Percentiles rank a stretch among this genome's conserved stretches.
Evolutionary conservation across 2,113 vertebrate genomes (phyloP).

Genomic region (Rhinoderma darwinii): DNA sequence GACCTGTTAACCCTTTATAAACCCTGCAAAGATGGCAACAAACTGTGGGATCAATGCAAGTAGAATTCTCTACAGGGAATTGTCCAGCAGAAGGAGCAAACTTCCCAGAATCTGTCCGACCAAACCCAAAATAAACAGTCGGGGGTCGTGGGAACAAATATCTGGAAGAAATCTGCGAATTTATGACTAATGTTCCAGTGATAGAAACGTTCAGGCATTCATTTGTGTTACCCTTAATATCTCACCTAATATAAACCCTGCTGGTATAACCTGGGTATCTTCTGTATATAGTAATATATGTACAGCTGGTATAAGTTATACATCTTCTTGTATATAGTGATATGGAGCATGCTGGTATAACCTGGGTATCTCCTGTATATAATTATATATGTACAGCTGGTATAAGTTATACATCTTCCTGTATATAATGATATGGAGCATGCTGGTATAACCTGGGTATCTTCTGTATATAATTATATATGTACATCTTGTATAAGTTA

Average conservation of each 20-base stretch:
- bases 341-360: background rate
- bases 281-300: background rate
- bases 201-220: background rate
- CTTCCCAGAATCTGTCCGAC: constrained; percentile 44
- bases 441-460: too few species aligned
- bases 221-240: too few species aligned
- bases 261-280: background rate
- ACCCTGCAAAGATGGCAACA: too few species aligned
- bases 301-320: background rate
- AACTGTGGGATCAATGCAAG: background rate
- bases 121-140: constrained; percentile 38
- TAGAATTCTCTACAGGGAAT: background rate
- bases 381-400: too few species aligned
- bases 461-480: too few species aligned
- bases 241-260: too few species aligned
- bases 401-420: too few species aligned
- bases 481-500: too few species aligned
- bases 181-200: background rate
- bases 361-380: background rate
- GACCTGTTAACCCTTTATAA: background rate
- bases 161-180: background rate
- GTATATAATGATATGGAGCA: too few species aligned
- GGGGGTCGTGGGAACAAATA: constrained; percentile 20
- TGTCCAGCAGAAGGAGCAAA: background rate
- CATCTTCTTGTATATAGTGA: too few species aligned